Conservation (phyloP, 1,140 invertebrate genomes). For the Aphaenogaster floridana region DNA sequence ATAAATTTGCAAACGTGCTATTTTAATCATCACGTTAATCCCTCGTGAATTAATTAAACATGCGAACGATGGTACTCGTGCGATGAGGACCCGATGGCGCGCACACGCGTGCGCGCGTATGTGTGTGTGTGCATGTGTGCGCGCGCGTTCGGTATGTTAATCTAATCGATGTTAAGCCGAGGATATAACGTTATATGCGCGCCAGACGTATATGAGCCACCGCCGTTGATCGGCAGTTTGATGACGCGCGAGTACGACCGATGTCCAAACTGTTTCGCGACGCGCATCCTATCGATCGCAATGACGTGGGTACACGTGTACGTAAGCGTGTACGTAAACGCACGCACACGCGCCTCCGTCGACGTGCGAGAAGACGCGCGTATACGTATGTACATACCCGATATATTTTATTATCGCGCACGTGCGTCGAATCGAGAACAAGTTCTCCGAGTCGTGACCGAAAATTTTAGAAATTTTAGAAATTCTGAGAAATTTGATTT, state of each 20-base stretch:
- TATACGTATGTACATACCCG: not conserved
- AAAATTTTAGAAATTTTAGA: slow-evolving; percentile 10
- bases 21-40: slow-evolving; percentile 58
- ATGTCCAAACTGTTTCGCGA: slow-evolving; percentile 55
- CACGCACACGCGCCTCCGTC: not conserved
- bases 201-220: slow-evolving; percentile 39
- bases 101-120: too few relatives aligned
- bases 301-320: not conserved
- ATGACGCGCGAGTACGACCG: slow-evolving; percentile 44
- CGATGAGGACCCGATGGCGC: not conserved
- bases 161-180: slow-evolving; percentile 59
- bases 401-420: slow-evolving; percentile 24
- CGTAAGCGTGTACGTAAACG: not conserved
- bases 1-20: slow-evolving; percentile 40
- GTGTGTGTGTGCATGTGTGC: not conserved
- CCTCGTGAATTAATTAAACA: slow-evolving; percentile 53
- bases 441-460: not conserved
- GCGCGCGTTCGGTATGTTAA: slow-evolving; percentile 46
- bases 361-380: not conserved
- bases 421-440: not conserved
- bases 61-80: not conserved
- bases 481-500: not conserved
- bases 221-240: slow-evolving; percentile 48
- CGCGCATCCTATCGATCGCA: slow-evolving; percentile 43
- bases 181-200: slow-evolving; percentile 43